Evolutionary conservation across 1,140 invertebrate genomes (phyloP).

Genomic region (Ceratina calcarata): DNA sequence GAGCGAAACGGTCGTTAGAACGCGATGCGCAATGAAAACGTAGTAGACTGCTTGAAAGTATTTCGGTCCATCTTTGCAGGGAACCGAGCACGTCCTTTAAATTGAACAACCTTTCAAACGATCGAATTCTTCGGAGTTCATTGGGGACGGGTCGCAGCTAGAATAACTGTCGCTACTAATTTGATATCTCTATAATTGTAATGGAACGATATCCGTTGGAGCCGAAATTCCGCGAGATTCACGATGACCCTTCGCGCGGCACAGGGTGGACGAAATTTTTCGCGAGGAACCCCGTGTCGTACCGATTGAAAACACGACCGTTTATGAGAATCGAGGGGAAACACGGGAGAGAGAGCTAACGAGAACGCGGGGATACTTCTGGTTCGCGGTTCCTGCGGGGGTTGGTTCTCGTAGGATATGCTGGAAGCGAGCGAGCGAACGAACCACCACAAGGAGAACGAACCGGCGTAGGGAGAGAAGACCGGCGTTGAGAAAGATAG

Average conservation of each 20-base stretch:
- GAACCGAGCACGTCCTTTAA: too few species aligned
- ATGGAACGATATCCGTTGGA: background rate
- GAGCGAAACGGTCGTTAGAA: background rate
- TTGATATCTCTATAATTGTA: too few species aligned
- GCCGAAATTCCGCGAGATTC: too few species aligned
- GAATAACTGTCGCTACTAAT: too few species aligned
- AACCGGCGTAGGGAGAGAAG: conserved; percentile 12
- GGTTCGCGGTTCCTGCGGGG: conserved; percentile 41
- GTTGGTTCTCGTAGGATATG: conserved; percentile 52
- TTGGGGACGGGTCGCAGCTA: too few species aligned
- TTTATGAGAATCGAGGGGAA: conserved; percentile 44
- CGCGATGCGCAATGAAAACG: background rate
- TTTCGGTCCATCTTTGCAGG: too few species aligned
- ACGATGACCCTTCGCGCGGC: background rate
- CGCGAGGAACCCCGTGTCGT: background rate
- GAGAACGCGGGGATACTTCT: conserved; percentile 46
- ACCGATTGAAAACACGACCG: conserved; percentile 40
- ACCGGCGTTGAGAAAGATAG: background rate
- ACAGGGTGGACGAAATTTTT: background rate
- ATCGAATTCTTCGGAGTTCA: too few species aligned
- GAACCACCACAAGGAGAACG: conserved; percentile 15
- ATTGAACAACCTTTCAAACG: too few species aligned
- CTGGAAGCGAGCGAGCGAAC: conserved; percentile 35
- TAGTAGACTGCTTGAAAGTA: too few species aligned
- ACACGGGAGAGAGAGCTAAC: conserved; percentile 44